Conservation (phyloP, 2,888 invertebrate species). For the Hanleya hanleyi region DNA sequence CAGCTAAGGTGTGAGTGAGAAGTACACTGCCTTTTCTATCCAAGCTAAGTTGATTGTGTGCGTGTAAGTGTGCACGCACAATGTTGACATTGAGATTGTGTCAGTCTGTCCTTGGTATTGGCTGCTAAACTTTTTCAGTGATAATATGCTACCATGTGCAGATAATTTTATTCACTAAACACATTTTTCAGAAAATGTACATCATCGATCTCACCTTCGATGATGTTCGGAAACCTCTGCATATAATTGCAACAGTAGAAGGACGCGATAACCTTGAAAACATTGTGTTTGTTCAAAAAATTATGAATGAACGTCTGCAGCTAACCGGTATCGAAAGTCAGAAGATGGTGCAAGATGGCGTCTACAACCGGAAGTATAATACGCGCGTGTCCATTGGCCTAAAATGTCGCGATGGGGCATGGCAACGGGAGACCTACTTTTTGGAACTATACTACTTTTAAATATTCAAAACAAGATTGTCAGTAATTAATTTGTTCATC, state of each 20-base stretch:
- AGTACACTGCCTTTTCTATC: too few species aligned
- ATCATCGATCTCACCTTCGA: not conserved
- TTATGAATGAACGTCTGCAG: not conserved
- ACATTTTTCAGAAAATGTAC: too few species aligned
- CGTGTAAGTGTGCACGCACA: too few species aligned
- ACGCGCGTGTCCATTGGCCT: not conserved
- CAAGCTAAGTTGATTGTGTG: too few species aligned
- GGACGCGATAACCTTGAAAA: conserved; percentile 55
- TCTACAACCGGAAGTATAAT: not conserved
- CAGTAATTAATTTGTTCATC: not conserved
- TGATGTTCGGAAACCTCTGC: not conserved
- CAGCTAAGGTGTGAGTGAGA: too few species aligned
- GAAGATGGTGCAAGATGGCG: not conserved
- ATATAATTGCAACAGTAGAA: not conserved
- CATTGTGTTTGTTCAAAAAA: too few species aligned
- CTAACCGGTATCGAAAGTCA: not conserved
- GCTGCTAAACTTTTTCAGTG: too few species aligned
- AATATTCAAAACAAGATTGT: not conserved
- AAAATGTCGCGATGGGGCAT: not conserved
- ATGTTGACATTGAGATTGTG: too few species aligned
- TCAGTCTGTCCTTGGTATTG: too few species aligned
- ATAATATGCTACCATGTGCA: too few species aligned
- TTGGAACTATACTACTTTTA: not conserved
- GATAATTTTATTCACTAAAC: too few species aligned
- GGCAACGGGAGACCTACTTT: not conserved